Conservation (phyloP, 2,113 vertebrate genomes). For the Mormyrus lacerda region DNA sequence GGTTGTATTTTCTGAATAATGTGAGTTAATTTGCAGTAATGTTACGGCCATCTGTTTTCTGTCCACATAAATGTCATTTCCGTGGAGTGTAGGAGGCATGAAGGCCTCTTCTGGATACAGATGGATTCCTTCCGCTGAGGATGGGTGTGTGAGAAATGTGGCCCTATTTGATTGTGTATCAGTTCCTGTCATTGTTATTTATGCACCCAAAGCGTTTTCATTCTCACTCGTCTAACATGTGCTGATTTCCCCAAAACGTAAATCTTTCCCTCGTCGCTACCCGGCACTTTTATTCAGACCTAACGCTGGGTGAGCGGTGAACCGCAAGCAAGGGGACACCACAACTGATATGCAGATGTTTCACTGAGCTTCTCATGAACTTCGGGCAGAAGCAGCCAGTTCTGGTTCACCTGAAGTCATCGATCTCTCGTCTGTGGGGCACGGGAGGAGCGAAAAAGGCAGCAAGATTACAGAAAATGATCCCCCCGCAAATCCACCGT, state of each 20-base stretch:
- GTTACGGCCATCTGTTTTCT: background rate
- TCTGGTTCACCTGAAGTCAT: background rate
- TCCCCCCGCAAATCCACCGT: conserved; percentile 44
- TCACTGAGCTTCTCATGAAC: background rate
- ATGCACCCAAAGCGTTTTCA: background rate
- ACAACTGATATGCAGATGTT: too few relatives aligned
- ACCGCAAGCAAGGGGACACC: background rate
- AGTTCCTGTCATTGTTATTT: background rate
- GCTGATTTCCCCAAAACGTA: background rate
- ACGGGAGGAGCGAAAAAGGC: conserved; percentile 25
- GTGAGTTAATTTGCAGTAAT: background rate
- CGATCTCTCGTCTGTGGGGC: conserved; percentile 32
- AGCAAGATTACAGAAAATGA: conserved; percentile 49
- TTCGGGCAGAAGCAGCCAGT: background rate
- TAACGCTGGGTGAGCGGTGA: background rate
- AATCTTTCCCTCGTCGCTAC: background rate
- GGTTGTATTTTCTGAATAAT: background rate
- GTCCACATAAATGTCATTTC: background rate
- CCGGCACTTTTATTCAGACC: background rate
- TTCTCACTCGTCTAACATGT: background rate
- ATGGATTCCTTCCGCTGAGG: background rate
- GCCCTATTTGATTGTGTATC: background rate
- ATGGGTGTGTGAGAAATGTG: background rate
- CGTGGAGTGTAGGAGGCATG: too few relatives aligned
- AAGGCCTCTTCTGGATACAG: background rate